These are phyloP conservation scores for Lottia scabra DNA, from an alignment of 2,888 invertebrate genomes.

Conservation along the genomic window DNA sequence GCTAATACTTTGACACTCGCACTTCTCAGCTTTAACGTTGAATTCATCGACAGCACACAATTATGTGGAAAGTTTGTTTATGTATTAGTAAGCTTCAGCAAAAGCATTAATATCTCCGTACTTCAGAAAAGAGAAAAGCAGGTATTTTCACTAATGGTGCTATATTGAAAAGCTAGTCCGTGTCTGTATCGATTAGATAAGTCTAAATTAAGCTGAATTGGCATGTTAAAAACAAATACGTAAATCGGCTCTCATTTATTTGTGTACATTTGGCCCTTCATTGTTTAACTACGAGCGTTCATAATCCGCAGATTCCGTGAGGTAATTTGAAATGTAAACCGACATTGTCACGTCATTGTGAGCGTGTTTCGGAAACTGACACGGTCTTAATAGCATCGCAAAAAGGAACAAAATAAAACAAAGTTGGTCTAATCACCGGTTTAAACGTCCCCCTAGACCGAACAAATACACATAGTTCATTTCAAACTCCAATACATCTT, in stretches of 20 bases:
- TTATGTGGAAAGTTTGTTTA: too few relatives aligned
- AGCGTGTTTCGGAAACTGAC: not conserved
- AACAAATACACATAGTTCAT: conserved; percentile 18
- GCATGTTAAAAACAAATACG: not conserved
- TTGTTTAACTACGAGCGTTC: not conserved
- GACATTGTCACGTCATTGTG: too few relatives aligned
- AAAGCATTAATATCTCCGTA: too few relatives aligned
- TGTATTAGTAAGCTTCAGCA: too few relatives aligned
- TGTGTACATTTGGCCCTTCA: not conserved
- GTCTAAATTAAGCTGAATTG: too few relatives aligned
- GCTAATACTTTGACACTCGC: too few relatives aligned
- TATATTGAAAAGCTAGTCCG: too few relatives aligned
- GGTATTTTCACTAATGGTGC: too few relatives aligned
- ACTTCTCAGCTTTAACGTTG: too few relatives aligned
- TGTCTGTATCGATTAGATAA: too few relatives aligned
- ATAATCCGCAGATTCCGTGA: not conserved
- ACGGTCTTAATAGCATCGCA: not conserved
- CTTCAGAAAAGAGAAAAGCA: too few relatives aligned
- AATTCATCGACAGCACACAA: too few relatives aligned
- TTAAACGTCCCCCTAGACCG: conserved; percentile 11
- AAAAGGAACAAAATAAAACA: conserved; percentile 1
- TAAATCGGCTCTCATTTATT: not conserved
- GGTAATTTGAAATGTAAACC: not conserved
- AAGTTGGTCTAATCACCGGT: conserved; percentile 16
- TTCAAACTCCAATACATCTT: conserved; percentile 15